Base-by-base conservation (phyloP, 2,888 invertebrate species). In the Theodoxus fluviatilis region DNA sequence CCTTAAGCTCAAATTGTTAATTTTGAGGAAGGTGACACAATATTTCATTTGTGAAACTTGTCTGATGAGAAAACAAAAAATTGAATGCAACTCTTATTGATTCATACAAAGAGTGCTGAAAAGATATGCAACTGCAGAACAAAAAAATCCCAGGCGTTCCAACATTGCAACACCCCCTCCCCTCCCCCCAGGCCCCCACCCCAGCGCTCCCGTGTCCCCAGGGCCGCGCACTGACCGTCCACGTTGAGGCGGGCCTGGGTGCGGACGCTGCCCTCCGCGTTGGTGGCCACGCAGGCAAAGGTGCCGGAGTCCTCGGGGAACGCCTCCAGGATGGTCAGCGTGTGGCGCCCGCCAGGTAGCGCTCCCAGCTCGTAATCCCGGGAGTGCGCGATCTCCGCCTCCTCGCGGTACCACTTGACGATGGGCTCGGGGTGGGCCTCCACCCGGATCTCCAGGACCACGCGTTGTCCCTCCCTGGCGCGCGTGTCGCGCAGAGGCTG, bases 201-300 rank as follows among this genome's bases (percentile, higher is more conserved):
- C n/a, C n/a, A n/a, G n/a, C n/a, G n/a, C n/a, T n/a, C n/a, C n/a
- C n/a, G n/a, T n/a, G n/a, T n/a, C n/a, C n/a, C n/a, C n/a, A n/a
- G n/a, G n/a, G n/a, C n/a, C n/a, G 28, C 25, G 33, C 3, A 78
- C 82, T 71, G 75, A 84, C 85, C 76, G 71, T 82, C 74, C 0
- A 85, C 84, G 61, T 73, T 73, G 31, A 86, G 78, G 35, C 67
- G 75, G 22, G 79, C 76, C 47, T 81, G 78, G 67, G 85, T 82
- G 3, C 74, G 74, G 15, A 78, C 80, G 28, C 79, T 73, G 76
- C 97, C 97, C 86, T 94, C 93, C 73, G 92, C 91, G 49, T 94
- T 95, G 55, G 89, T 90, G 47, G 95, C 95, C 73, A 96, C 89
- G 79, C 97, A 89, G 12, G 96, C 95, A 85, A 98, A 98, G 85